Evolutionary conservation across 1,140 invertebrate genomes (phyloP), one percentile per base, ranked within the genome.

Genomic region (Pseudomyrmex gracilis): DNA sequence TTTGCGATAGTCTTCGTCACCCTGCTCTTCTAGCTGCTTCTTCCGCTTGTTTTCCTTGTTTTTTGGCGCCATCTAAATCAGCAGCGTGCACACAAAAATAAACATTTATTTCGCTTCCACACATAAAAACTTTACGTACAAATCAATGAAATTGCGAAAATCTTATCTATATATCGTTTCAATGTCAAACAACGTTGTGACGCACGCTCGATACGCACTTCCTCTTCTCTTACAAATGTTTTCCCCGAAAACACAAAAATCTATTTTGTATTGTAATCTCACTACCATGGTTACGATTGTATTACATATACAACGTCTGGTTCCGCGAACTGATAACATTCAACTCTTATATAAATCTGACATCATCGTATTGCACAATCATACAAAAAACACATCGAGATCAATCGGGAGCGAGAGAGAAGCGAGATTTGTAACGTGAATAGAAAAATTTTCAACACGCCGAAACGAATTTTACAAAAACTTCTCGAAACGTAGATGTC

Each of bases 1-100:
- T 87, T 96, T 96, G 78, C 96, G 95, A 92, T 98, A 98, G 90
- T 98, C 97, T 58, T 97, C 96, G 51, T 96, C 96, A 85, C 96
- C 96, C 78, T 97, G 97, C 45, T 96, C 96, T 22, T 96, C 95
- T 20, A 88, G 61, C 51, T 83, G 68, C 24, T 87, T 84, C 85
- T 92, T 93, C 76, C 92, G 93, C 80, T 88, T 92, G 15, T 92
- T 94, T 78, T 94, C 93, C 70, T 95, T 94, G 82, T 93, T 94
- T 91, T 90, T 94, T 5, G 93, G 94, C n/a, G 94, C 93, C 94
- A 95, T 95, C 90, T 94, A 61, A 89, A 91, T 45, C 15, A 60
- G 60, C 22, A 55, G 63, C 22, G 53, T 63, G 51, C 15, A 71
- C 77, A 74, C 4, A 34, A 49, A 55, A 22, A 68, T 34, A 34